Base-by-base conservation (phyloP, 2,888 invertebrate species). In the Proisotoma minuta region DNA sequence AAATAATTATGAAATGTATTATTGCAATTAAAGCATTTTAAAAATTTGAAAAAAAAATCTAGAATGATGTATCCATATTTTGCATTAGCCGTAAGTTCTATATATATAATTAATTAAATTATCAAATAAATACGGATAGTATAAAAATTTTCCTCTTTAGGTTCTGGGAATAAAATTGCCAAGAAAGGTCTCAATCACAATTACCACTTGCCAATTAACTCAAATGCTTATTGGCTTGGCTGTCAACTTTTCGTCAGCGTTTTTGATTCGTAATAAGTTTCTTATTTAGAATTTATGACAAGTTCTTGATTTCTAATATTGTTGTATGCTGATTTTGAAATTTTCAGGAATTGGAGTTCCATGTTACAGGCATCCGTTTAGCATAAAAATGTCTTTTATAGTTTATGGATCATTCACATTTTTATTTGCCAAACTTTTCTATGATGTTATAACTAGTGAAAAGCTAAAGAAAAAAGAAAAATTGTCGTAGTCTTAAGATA, bases 121-220 rank as follows among this genome's bases (percentile, higher is more conserved):
- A n/a, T n/a, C n/a, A n/a, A n/a, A n/a, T n/a, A n/a, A n/a, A n/a
- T n/a, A n/a, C n/a, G n/a, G n/a, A n/a, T n/a, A n/a, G n/a, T n/a
- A 34, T 34, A 34, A 8, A 15, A 10, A 10, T 15, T 34, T 43
- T 43, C 20, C 43, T 18, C 20, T 5, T 43, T 43, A 43, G 43
- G 43, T 43, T 5, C 43, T 43, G 18, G 43, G 43, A 12, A 12
- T 43, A 18, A 43, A 43, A 43, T 22, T 65, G 5, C 59, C 61
- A 1, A 20, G 59, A 47, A 51, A 48, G 22, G 43, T 65, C 23
- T 61, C 65, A 10, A 60, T 61, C 15, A 1, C 34, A 8, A 59
- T 65, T 3, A 65, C 65, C 3, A 53, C 65, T 8, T 49, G 61
- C 20, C 65, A 65, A 47, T 54, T 65, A 61, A 59, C 58, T 47